Conservation (phyloP, 1,140 invertebrate species). For the Philotrypesis tridentata region DNA sequence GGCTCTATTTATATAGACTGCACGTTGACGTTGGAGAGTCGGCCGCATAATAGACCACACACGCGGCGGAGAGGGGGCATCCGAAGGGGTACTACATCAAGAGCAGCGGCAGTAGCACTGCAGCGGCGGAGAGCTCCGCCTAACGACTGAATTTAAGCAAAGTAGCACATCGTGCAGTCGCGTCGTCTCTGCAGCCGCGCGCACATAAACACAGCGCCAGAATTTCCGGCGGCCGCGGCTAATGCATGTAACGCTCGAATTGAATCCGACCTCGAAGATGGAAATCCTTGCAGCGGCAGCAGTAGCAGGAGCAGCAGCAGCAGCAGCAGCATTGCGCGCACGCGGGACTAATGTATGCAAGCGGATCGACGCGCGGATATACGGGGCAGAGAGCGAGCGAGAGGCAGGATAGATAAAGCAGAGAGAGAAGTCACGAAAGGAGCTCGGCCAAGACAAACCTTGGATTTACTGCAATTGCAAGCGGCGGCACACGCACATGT, state of each 20-base stretch:
- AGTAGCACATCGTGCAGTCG: neutral
- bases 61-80: no score
- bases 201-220: constrained; percentile 12
- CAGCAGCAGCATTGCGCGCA: neutral
- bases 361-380: constrained; percentile 26
- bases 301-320: no score
- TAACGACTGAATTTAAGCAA: constrained; percentile 37
- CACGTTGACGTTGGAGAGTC: no score
- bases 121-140: neutral
- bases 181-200: neutral
- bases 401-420: neutral
- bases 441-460: constrained; percentile 43
- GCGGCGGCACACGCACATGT: constrained; percentile 3
- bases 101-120: no score
- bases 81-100: no score
- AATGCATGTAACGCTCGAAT: constrained; percentile 37
- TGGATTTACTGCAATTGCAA: constrained; percentile 52
- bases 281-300: constrained; percentile 36
- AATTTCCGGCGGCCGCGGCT: constrained; percentile 27
- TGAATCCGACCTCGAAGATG: constrained; percentile 47
- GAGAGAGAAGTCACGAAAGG: constrained; percentile 44
- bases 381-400: neutral
- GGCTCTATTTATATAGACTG: neutral
- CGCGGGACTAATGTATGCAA: constrained; percentile 37
- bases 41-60: constrained; percentile 7